Evolutionary conservation across 2,113 vertebrate genomes (phyloP).

Genomic region (Amblyopsis rosae): DNA sequence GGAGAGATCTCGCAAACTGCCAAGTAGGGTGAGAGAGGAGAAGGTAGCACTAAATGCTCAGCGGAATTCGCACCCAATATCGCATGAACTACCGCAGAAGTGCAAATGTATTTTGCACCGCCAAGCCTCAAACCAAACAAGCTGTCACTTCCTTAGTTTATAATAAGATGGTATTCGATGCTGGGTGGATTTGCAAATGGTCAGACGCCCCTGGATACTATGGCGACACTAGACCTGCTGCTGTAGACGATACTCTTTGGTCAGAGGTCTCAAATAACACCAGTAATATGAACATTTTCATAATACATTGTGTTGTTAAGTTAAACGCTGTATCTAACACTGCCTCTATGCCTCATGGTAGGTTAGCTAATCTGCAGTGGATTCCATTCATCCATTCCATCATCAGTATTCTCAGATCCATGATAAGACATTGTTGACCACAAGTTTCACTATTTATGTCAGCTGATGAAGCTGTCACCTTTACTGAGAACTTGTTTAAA

Average conservation of each 20-base stretch:
- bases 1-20: constrained; percentile 36
- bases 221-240: constrained; percentile 60
- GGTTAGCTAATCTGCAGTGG: too few species aligned
- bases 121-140: constrained; percentile 78
- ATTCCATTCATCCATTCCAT: neutral
- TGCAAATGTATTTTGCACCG: constrained; percentile 79
- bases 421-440: too few species aligned
- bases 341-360: too few species aligned
- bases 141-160: constrained; percentile 78
- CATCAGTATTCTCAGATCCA: too few species aligned
- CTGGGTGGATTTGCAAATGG: constrained; percentile 64
- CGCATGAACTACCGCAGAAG: constrained; percentile 70
- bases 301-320: constrained; percentile 9
- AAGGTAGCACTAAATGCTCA: constrained; percentile 69
- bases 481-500: constrained; percentile 50
- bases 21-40: constrained; percentile 46
- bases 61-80: constrained; percentile 74
- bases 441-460: too few species aligned
- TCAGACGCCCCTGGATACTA: constrained; percentile 49
- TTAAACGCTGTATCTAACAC: neutral
- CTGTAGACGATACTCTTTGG: constrained; percentile 27
- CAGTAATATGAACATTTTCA: constrained; percentile 5
- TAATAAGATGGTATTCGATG: constrained; percentile 81
- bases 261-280: constrained; percentile 45
- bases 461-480: constrained; percentile 45